These are phyloP conservation scores for Perdita meconis DNA, from an alignment of 2,888 invertebrate genomes.

Conservation along the genomic window DNA sequence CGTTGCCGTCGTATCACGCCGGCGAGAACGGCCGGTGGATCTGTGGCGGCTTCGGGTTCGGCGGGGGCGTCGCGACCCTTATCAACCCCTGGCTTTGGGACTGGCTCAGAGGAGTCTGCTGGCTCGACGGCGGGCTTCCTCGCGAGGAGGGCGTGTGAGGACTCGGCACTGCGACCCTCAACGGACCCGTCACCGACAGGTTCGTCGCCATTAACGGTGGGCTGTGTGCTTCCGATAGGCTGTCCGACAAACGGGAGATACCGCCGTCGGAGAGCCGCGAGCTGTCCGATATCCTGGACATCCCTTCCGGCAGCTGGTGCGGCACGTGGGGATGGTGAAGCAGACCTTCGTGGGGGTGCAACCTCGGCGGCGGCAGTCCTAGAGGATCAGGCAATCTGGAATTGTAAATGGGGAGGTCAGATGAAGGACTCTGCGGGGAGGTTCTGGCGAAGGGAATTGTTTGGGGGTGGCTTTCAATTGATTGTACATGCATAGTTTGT, in stretches of 20 bases:
- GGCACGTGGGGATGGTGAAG: slow-evolving; percentile 79
- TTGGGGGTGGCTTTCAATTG: no score
- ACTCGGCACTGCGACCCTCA: slow-evolving; percentile 82
- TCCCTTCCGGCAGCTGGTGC: slow-evolving; percentile 77
- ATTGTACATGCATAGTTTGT: no score
- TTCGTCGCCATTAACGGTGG: slow-evolving; percentile 83
- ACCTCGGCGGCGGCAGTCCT: slow-evolving; percentile 79
- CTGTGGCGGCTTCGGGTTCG: slow-evolving; percentile 82
- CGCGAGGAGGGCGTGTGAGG: slow-evolving; percentile 83
- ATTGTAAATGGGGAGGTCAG: slow-evolving; percentile 1
- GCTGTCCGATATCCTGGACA: slow-evolving; percentile 82
- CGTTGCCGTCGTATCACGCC: slow-evolving; percentile 80
- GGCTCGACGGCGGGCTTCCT: slow-evolving; percentile 79
- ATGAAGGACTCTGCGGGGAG: no score
- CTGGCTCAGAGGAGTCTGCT: slow-evolving; percentile 76
- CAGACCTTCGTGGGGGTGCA: slow-evolving; percentile 81
- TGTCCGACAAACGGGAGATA: slow-evolving; percentile 82
- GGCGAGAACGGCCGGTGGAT: slow-evolving; percentile 83
- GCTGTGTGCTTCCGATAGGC: slow-evolving; percentile 83
- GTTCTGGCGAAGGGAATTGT: background rate
- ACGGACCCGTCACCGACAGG: slow-evolving; percentile 81
- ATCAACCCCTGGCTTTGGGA: slow-evolving; percentile 77
- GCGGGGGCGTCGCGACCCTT: slow-evolving; percentile 81
- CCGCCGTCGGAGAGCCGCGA: slow-evolving; percentile 82
- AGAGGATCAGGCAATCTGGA: slow-evolving; percentile 82